These are phyloP conservation scores for Caenorhabditis doughertyi DNA, from an alignment of 2,888 invertebrate genomes.

Conservation along the genomic window DNA sequence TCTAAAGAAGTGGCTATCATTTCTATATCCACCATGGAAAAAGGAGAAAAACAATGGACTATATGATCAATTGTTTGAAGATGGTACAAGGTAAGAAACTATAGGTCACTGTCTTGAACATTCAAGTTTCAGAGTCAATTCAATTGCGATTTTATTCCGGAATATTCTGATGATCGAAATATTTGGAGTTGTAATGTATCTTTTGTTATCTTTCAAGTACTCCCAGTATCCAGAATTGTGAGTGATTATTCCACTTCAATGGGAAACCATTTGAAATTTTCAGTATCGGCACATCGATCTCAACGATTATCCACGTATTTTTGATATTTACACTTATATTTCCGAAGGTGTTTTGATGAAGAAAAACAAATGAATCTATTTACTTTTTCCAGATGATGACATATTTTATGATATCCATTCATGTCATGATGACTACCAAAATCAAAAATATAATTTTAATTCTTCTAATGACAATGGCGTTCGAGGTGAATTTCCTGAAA, in stretches of 20 bases:
- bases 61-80: slow-evolving; percentile 54
- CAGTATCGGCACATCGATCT: slow-evolving; percentile 69
- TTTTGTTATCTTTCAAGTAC: slow-evolving; percentile 74
- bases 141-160: slow-evolving; percentile 45
- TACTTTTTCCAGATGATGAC: slow-evolving; percentile 47
- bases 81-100: slow-evolving; percentile 44
- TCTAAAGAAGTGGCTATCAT: slow-evolving; percentile 34
- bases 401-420: slow-evolving; percentile 68
- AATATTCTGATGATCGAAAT: slow-evolving; percentile 67
- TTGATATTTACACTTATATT: slow-evolving; percentile 68
- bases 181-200: slow-evolving; percentile 74
- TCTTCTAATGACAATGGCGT: slow-evolving; percentile 65
- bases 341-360: slow-evolving; percentile 44
- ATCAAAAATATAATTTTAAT: slow-evolving; percentile 64
- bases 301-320: slow-evolving; percentile 69
- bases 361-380: background rate
- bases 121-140: slow-evolving; percentile 35
- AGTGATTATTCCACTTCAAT: slow-evolving; percentile 11
- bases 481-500: slow-evolving; percentile 43
- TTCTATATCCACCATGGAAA: slow-evolving; percentile 63
- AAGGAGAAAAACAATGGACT: slow-evolving; percentile 22
- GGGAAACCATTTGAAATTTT: slow-evolving; percentile 25
- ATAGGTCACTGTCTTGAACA: background rate
- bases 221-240: slow-evolving; percentile 66
- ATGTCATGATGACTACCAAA: slow-evolving; percentile 66